phyloP scores from a whole-genome alignment of 2,113 vertebrate species.

The Perca fluviatilis region DNA sequence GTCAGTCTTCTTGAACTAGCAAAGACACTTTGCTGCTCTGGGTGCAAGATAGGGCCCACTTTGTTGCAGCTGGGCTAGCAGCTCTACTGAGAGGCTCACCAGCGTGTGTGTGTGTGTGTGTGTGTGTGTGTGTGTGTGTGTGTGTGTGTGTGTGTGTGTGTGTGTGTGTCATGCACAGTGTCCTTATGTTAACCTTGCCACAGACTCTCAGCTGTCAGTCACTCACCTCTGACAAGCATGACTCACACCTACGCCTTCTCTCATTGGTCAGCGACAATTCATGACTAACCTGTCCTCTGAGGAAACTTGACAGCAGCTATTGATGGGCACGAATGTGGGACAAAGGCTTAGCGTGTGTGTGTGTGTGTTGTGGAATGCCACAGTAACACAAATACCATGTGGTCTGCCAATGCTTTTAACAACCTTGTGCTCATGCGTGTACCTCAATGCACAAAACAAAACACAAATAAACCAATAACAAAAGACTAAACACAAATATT shows the following conservation, averaged over 20 bases:
- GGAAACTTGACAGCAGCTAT: conserved; percentile 52
- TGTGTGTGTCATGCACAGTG: background rate
- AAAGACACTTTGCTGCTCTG: too few species aligned
- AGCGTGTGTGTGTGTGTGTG: background rate
- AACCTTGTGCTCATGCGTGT: background rate
- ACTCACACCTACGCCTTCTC: conserved; percentile 56
- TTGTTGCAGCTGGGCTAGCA: background rate
- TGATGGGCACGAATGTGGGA: conserved; percentile 50
- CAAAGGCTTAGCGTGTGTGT: conserved; percentile 27
- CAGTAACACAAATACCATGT: background rate
- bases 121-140: too few species aligned
- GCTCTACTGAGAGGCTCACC: background rate
- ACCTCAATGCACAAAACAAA: background rate
- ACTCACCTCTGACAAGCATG: conserved; percentile 63
- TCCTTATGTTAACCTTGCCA: conserved; percentile 71
- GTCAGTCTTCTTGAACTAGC: too few species aligned
- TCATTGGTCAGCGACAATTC: conserved; percentile 57
- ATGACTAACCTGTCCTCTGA: conserved; percentile 71
- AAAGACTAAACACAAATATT: background rate
- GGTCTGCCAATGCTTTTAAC: background rate
- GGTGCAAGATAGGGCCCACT: too few species aligned
- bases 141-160: too few species aligned
- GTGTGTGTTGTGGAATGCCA: background rate
- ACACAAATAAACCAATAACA: background rate
- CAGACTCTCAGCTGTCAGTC: conserved; percentile 69